These are phyloP conservation scores for Regulus satrapa DNA, from an alignment of 2,113 vertebrate species.

Conservation along the genomic window DNA sequence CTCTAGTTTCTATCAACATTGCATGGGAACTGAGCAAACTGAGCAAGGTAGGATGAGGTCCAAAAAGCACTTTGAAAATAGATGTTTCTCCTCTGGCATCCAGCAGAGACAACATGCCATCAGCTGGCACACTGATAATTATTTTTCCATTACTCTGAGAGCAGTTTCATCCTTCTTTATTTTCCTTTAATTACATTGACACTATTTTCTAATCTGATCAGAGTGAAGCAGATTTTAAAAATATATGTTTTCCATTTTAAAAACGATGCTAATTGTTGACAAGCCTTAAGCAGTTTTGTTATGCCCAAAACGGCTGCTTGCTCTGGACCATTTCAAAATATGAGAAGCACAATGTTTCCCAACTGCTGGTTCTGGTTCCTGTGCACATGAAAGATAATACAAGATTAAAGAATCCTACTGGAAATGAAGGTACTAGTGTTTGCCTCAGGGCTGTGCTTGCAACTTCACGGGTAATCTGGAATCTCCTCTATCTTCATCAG, in stretches of 20 bases:
- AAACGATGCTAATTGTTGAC: not conserved
- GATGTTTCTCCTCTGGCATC: not conserved
- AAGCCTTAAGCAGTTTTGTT: not conserved
- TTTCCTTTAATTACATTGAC: constrained; percentile 11
- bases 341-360: not conserved
- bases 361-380: not conserved
- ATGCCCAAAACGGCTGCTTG: not conserved
- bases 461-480: not conserved
- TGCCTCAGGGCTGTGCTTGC: not conserved
- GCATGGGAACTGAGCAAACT: not conserved
- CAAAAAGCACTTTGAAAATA: not conserved
- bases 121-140: not conserved
- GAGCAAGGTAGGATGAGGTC: not conserved
- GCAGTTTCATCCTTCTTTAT: constrained; percentile 19
- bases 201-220: constrained; percentile 2
- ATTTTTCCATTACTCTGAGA: constrained; percentile 38
- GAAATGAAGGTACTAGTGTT: not conserved
- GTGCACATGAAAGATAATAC: not conserved
- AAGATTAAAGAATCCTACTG: not conserved
- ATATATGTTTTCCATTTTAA: not conserved
- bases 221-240: not conserved
- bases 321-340: not conserved
- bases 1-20: not conserved
- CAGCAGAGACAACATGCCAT: not conserved
- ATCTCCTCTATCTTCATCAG: not conserved